Base-by-base conservation (phyloP, 2,797 vertebrate genomes). In the Diplodus sargus region DNA sequence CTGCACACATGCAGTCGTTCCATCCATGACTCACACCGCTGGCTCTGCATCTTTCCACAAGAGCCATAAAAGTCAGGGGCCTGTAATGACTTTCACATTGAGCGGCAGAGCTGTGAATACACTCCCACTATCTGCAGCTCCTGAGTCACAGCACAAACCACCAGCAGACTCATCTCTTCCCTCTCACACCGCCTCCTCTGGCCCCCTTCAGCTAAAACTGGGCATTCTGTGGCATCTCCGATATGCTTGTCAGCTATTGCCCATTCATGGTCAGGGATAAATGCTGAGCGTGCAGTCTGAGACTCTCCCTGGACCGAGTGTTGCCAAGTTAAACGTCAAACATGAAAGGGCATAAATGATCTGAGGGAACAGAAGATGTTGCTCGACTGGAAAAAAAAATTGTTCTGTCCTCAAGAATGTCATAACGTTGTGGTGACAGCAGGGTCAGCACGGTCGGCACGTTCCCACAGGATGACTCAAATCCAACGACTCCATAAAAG, bases 71-170 rank as follows among this genome's bases (percentile, higher is more conserved):
- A 90, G 80, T 86, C 79, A 71, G 82, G 74, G 82, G 63, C 34
- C 79, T 86, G 81, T 90, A 86, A 90, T 90, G 91, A 84, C 78
- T 94, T 93, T 92, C 89, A 92, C 81, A 89, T 92, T 87, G 89
- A 87, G 84, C 87, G 65, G 74, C 82, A 80, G 77, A 78, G 82
- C 78, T 74, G 56, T 81, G 74, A 90, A 82, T 76, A 28, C 49
- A 60, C 75, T 76, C 73, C 70, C 64, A 60, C 81, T 71, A 48
- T 81, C 76, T 81, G 43, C 49, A 78, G 71, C 74, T 82, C 79
- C 86, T 76, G 80, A 86, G 74, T 87, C 83, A 87, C 64, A 79
- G 59, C 34, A 66, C 16, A 85, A 90, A 87, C 68, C 68, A 76
- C 61, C 16, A 47, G 69, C 64, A 78, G 57, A 65, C 66, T 79